phyloP scores from a whole-genome alignment of 2,888 invertebrate genomes.

The Apoda limacodes region DNA sequence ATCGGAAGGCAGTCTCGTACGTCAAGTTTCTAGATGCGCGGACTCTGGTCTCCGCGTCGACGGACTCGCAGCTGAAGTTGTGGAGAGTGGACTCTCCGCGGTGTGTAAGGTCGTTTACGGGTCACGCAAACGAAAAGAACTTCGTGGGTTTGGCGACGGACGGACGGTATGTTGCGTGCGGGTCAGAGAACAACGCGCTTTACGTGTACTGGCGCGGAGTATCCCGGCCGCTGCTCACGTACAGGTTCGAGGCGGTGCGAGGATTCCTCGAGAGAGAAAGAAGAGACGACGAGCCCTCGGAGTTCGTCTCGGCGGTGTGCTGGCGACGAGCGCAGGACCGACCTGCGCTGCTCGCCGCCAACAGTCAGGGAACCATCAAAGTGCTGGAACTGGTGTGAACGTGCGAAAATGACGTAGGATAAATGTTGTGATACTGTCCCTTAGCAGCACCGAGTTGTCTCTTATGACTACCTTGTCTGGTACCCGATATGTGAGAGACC shows the following conservation, averaged over 20 bases:
- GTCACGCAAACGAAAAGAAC: conserved; percentile 95
- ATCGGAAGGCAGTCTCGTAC: conserved; percentile 94
- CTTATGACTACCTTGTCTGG: too few relatives aligned
- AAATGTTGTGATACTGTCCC: too few relatives aligned
- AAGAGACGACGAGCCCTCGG: conserved; percentile 87
- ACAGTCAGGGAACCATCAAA: conserved; percentile 94
- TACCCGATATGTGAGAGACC: too few relatives aligned
- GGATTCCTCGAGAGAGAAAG: conserved; percentile 84
- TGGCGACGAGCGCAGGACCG: conserved; percentile 82
- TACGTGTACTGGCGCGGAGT: conserved; percentile 93
- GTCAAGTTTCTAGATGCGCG: conserved; percentile 89
- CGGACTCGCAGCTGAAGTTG: conserved; percentile 90
- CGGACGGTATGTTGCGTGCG: conserved; percentile 92
- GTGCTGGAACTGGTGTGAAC: conserved; percentile 83
- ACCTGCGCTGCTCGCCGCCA: conserved; percentile 90
- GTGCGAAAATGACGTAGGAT: too few relatives aligned
- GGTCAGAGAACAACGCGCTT: conserved; percentile 93
- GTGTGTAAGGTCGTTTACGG: conserved; percentile 87
- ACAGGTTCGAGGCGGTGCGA: conserved; percentile 86
- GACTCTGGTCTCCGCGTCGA: conserved; percentile 92
- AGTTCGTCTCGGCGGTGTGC: conserved; percentile 96
- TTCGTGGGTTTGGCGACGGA: conserved; percentile 95
- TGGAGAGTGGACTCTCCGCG: conserved; percentile 87
- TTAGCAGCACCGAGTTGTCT: too few relatives aligned
- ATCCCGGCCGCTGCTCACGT: conserved; percentile 86